These are phyloP conservation scores for Lasioglossum villosulum DNA, from an alignment of 2,888 invertebrate species.

Conservation along the genomic window DNA sequence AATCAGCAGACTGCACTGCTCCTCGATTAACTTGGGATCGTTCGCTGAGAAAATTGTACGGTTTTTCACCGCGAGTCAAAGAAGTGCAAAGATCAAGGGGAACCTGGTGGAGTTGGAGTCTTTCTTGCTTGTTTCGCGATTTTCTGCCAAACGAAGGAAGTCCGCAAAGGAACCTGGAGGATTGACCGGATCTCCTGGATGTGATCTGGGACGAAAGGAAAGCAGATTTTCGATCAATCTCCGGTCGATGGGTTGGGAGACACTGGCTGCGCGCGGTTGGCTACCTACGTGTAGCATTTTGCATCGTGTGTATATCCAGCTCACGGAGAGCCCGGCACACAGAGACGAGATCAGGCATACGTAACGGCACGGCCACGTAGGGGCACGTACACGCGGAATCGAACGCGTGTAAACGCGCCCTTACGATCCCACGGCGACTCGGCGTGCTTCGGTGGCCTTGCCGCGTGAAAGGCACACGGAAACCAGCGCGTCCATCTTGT, in stretches of 20 bases:
- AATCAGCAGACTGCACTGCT: no score
- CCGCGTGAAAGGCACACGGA: slow-evolving; percentile 83
- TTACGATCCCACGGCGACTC: slow-evolving; percentile 74
- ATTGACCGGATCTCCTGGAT: background rate
- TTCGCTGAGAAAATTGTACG: background rate
- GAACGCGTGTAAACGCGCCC: slow-evolving; percentile 72
- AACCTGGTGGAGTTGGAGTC: background rate
- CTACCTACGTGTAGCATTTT: slow-evolving; percentile 69
- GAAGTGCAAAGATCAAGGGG: background rate
- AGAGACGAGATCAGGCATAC: slow-evolving; percentile 9
- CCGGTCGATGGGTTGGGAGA: slow-evolving; percentile 56
- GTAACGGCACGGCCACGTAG: slow-evolving; percentile 53
- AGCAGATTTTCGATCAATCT: slow-evolving; percentile 8
- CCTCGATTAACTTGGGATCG: background rate
- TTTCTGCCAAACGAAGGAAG: background rate
- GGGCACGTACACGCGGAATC: slow-evolving; percentile 64
- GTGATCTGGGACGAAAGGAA: background rate
- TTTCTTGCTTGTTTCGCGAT: background rate
- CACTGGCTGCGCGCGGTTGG: slow-evolving; percentile 48
- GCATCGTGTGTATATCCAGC: slow-evolving; percentile 41
- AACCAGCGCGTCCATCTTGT: slow-evolving; percentile 83
- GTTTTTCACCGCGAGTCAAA: background rate
- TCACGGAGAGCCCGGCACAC: slow-evolving; percentile 31
- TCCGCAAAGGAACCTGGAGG: background rate
- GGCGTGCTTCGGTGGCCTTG: slow-evolving; percentile 79